Conservation (phyloP, 2,888 invertebrate genomes). For the Limnephilus marmoratus region DNA sequence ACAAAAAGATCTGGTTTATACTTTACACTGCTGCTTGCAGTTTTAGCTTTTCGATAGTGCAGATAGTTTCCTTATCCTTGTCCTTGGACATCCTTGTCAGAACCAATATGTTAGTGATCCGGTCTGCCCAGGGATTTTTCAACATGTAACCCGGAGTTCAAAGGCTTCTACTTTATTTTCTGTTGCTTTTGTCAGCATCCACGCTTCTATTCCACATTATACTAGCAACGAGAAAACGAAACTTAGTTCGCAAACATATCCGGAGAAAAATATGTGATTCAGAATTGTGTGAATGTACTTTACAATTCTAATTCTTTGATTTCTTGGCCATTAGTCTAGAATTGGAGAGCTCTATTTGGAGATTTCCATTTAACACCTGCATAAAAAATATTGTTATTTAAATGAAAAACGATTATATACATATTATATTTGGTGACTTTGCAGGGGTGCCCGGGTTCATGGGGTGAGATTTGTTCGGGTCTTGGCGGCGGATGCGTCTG, state of each 20-base stretch:
- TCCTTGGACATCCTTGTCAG: background rate
- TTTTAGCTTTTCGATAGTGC: background rate
- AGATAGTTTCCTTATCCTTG: background rate
- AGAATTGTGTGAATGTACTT: background rate
- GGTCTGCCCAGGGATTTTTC: background rate
- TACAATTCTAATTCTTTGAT: background rate
- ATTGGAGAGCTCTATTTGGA: no score
- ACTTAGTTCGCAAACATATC: background rate
- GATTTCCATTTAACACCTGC: no score
- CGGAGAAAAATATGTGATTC: background rate
- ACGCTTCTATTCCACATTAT: background rate
- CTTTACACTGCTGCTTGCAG: no score
- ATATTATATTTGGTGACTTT: no score
- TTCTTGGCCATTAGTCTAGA: background rate
- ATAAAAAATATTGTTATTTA: no score
- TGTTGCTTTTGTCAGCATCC: background rate
- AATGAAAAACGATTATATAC: no score
- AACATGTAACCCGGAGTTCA: background rate
- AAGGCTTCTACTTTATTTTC: background rate
- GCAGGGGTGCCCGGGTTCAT: no score
- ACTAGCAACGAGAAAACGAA: no score
- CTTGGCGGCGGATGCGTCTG: no score
- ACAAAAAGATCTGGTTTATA: no score
- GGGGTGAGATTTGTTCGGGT: no score
- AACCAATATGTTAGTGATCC: background rate